A percentile compares a stretch with the other conserved stretches of the same genome.
Conservation (phyloP, 1,140 invertebrate species). For the Teleopsis dalmanni region DNA sequence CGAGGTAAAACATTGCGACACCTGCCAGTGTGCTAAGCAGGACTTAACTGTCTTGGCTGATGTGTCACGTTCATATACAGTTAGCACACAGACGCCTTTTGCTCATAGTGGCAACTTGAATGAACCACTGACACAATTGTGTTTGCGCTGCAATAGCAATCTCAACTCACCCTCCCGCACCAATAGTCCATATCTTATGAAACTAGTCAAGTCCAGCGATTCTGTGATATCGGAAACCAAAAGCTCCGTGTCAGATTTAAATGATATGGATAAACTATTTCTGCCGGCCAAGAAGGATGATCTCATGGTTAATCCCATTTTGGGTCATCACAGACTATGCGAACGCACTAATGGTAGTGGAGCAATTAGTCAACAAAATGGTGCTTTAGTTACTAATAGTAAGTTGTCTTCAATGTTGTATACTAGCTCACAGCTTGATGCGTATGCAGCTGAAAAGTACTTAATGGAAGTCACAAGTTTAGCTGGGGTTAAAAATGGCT, state of each 20-base stretch:
- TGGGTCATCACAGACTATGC: constrained; percentile 54
- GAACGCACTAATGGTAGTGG: constrained; percentile 33
- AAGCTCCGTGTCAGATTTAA: constrained; percentile 41
- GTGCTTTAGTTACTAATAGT: background rate
- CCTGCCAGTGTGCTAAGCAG: constrained; percentile 63
- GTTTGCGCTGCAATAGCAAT: constrained; percentile 49
- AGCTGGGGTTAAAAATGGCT: constrained; percentile 9
- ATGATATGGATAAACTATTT: constrained; percentile 41
- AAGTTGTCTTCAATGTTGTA: constrained; percentile 8
- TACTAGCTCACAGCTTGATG: constrained; percentile 28
- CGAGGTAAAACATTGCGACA: constrained; percentile 70
- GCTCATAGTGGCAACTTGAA: constrained; percentile 13
- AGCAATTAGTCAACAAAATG: background rate
- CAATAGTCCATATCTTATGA: constrained; percentile 42
- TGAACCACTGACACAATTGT: constrained; percentile 50
- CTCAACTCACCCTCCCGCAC: constrained; percentile 41
- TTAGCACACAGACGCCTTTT: constrained; percentile 54
- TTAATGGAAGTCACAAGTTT: constrained; percentile 25
- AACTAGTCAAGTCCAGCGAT: constrained; percentile 41
- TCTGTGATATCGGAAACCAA: constrained; percentile 43
- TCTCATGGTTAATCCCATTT: constrained; percentile 47
- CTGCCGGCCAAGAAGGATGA: constrained; percentile 41
- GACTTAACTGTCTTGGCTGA: constrained; percentile 54
- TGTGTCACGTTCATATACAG: constrained; percentile 50
- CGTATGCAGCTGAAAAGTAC: constrained; percentile 35